These are phyloP conservation scores for Pollenia griseotomentosa DNA, from an alignment of 2,888 invertebrate genomes.

Conservation along the genomic window DNA sequence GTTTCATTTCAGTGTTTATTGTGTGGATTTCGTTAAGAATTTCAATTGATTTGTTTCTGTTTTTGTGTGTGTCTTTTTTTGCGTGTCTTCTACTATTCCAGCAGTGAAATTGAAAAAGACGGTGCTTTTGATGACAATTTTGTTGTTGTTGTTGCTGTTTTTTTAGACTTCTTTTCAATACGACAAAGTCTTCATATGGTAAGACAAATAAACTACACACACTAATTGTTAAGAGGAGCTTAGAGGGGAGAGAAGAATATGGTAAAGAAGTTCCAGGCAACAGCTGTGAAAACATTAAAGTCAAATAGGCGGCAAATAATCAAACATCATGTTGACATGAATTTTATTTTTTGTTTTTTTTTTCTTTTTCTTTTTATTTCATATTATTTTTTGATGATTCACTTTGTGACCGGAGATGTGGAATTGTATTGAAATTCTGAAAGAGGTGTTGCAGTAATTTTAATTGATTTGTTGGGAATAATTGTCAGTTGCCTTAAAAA, in stretches of 20 bases:
- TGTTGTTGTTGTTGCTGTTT: slow-evolving; percentile 28
- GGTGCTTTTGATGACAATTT: slow-evolving; percentile 73
- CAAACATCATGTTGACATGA: slow-evolving; percentile 68
- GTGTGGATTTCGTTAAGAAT: slow-evolving; percentile 67
- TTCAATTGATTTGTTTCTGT: slow-evolving; percentile 72
- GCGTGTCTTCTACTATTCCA: slow-evolving; percentile 35
- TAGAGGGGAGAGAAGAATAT: background rate
- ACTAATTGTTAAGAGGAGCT: slow-evolving; percentile 27
- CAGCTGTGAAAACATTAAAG: slow-evolving; percentile 73
- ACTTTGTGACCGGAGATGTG: slow-evolving; percentile 39
- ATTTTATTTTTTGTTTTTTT: background rate
- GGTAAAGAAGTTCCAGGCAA: slow-evolving; percentile 6
- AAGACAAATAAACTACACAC: slow-evolving; percentile 36
- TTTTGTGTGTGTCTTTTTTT: slow-evolving; percentile 27
- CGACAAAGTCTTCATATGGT: slow-evolving; percentile 52
- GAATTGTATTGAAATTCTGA: slow-evolving; percentile 13
- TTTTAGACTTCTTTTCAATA: slow-evolving; percentile 21
- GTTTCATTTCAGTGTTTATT: slow-evolving; percentile 49
- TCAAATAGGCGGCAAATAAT: slow-evolving; percentile 73
- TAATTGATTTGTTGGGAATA: slow-evolving; percentile 61
- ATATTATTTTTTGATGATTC: slow-evolving; percentile 67
- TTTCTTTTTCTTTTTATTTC: background rate
- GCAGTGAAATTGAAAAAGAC: slow-evolving; percentile 58
- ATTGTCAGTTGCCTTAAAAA: slow-evolving; percentile 18
- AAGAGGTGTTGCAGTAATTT: slow-evolving; percentile 59